phyloP scores from a whole-genome alignment of 92 coral and sea anemone genomes.

The Chrysogorgia sp. region DNA sequence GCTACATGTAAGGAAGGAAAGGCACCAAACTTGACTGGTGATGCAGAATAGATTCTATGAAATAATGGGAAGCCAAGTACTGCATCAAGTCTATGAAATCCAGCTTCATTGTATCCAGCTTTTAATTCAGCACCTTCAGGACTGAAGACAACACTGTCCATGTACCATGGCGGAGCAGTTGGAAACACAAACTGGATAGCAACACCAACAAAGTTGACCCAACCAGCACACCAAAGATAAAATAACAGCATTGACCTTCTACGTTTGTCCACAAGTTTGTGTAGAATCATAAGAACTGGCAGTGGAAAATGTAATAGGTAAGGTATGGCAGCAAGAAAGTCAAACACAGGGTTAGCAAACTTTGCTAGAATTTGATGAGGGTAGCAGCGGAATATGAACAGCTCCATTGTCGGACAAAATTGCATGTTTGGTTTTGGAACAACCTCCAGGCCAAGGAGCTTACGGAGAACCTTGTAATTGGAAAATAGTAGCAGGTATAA shows the following conservation, averaged over 20 bases:
- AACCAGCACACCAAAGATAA: conserved; percentile 94
- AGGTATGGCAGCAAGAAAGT: conserved; percentile 94
- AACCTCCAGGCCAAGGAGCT: conserved; percentile 75
- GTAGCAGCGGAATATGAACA: conserved; percentile 91
- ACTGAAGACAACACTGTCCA: conserved; percentile 94
- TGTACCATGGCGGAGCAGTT: conserved; percentile 99
- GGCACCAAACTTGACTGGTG: conserved; percentile 99
- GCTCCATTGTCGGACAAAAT: conserved; percentile 91
- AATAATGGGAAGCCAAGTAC: conserved; percentile 89
- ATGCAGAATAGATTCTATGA: conserved; percentile 92
- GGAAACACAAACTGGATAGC: conserved; percentile 93
- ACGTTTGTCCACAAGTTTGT: conserved; percentile 78
- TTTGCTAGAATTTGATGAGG: conserved; percentile 96
- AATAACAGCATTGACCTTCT: conserved; percentile 84
- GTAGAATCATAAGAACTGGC: conserved; percentile 79
- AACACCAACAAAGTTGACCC: conserved; percentile 92
- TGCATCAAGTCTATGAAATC: conserved; percentile 95
- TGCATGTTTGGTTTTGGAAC: conserved; percentile 80
- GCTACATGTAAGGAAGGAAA: conserved; percentile 98
- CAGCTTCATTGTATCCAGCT: conserved; percentile 94
- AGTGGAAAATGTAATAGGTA: conserved; percentile 91
- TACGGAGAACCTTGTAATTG: conserved; percentile 81
- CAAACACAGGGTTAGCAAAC: conserved; percentile 94
- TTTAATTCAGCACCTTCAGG: conserved; percentile 84
- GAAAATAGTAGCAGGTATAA: conserved; percentile 74